Evolutionary conservation across 2,888 invertebrate genomes (phyloP).

Genomic region (Resseliella maxima): DNA sequence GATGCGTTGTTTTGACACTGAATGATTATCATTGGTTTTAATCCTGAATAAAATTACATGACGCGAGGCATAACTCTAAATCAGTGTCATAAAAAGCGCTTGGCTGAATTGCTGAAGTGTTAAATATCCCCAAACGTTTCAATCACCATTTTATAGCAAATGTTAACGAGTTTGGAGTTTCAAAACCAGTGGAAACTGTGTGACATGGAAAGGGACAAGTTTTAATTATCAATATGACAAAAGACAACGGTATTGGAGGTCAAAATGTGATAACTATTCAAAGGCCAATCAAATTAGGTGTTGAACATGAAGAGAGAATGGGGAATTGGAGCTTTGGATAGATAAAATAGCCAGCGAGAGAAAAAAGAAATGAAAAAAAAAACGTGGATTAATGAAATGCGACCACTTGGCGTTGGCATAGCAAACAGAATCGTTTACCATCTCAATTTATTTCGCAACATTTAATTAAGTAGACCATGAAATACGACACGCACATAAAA

Average conservation of each 20-base stretch:
- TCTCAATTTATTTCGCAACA: slow-evolving; percentile 2
- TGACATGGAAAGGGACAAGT: background rate
- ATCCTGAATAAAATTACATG: slow-evolving; percentile 11
- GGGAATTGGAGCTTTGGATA: no score
- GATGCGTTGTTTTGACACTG: slow-evolving; percentile 16
- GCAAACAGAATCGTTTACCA: background rate
- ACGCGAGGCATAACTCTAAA: background rate
- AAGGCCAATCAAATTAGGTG: slow-evolving; percentile 20
- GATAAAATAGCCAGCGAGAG: no score
- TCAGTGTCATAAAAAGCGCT: slow-evolving; percentile 3
- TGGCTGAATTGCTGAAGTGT: slow-evolving; percentile 14
- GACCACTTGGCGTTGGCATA: background rate
- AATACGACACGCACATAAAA: background rate
- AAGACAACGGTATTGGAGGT: background rate
- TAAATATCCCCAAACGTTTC: slow-evolving; percentile 19
- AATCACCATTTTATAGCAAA: slow-evolving; percentile 42
- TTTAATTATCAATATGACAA: slow-evolving; percentile 10
- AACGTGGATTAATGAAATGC: background rate
- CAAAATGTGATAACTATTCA: slow-evolving; percentile 18
- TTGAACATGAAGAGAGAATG: background rate
- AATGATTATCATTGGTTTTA: slow-evolving; percentile 16
- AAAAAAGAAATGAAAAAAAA: no score
- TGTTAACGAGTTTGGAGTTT: background rate
- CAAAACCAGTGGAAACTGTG: background rate
- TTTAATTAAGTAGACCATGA: slow-evolving; percentile 20